phyloP scores from a whole-genome alignment of 2,888 invertebrate species.

The Eretmocerus hayati region DNA sequence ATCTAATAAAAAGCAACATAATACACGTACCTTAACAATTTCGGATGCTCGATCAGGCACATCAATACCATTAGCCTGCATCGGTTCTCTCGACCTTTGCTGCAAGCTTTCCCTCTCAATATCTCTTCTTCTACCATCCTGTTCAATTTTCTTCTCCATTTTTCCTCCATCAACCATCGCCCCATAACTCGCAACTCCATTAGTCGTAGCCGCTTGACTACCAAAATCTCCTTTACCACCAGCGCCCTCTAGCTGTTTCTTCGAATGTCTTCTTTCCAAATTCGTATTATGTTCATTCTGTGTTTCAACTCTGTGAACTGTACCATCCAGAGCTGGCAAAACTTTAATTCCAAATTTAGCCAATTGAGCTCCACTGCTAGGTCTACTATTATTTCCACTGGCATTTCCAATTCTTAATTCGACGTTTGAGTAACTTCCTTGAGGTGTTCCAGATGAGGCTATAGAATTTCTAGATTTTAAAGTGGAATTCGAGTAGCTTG shows the following conservation, averaged over 20 bases:
- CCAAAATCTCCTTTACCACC: slow-evolving; percentile 3
- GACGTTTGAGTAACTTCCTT: too few species aligned
- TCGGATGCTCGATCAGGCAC: slow-evolving; percentile 27
- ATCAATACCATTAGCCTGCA: slow-evolving; percentile 25
- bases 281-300: slow-evolving; percentile 45
- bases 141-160: neutral
- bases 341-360: slow-evolving; percentile 64
- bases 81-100: slow-evolving; percentile 16
- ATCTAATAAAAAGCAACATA: too few species aligned
- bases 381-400: slow-evolving; percentile 34
- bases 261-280: slow-evolving; percentile 42
- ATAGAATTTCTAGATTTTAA: too few species aligned
- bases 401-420: slow-evolving; percentile 32
- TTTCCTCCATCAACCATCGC: neutral
- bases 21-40: slow-evolving; percentile 28
- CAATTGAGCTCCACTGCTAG: slow-evolving; percentile 37
- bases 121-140: slow-evolving; percentile 1
- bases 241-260: slow-evolving; percentile 31
- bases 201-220: neutral
- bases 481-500: slow-evolving; percentile 43
- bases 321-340: slow-evolving; percentile 45
- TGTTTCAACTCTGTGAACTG: slow-evolving; percentile 41
- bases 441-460: slow-evolving; percentile 36
- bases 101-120: slow-evolving; percentile 23
- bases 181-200: neutral